phyloP scores from a whole-genome alignment of 2,797 vertebrate species.

The Tympanoctomys barrerae region DNA sequence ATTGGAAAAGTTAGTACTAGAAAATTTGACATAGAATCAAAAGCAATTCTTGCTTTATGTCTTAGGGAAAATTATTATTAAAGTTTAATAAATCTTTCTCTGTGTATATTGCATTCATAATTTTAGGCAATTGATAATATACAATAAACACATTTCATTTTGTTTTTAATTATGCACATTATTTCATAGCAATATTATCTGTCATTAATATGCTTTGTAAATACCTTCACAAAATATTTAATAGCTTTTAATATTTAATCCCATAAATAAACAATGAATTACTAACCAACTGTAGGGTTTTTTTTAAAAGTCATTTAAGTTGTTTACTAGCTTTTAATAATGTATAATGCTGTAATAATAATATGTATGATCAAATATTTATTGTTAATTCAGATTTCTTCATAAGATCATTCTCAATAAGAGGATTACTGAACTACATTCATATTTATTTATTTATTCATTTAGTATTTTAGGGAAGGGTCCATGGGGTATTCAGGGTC shows the following conservation, averaged over 20 bases:
- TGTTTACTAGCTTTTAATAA: conserved; percentile 16
- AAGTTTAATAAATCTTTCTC: neutral
- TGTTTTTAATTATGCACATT: neutral
- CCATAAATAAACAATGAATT: neutral
- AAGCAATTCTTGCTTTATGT: neutral
- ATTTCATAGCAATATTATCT: conserved; percentile 5
- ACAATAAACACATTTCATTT: neutral
- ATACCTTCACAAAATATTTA: neutral
- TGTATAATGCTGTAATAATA: conserved; percentile 31
- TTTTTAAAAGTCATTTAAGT: neutral
- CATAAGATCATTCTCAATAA: neutral
- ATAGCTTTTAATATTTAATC: neutral
- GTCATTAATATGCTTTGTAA: conserved; percentile 47
- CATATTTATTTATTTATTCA: no score
- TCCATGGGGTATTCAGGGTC: no score
- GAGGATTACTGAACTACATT: neutral
- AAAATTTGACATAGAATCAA: conserved; percentile 25
- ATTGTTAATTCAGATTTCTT: neutral
- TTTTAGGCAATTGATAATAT: neutral
- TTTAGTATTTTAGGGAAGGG: no score
- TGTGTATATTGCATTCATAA: neutral
- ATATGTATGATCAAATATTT: neutral
- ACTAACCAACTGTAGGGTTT: neutral
- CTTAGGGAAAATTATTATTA: conserved; percentile 24
- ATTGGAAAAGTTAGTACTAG: conserved; percentile 27